Conservation (phyloP, 2,113 vertebrate genomes). For the Forbesichthys papilliferus region DNA sequence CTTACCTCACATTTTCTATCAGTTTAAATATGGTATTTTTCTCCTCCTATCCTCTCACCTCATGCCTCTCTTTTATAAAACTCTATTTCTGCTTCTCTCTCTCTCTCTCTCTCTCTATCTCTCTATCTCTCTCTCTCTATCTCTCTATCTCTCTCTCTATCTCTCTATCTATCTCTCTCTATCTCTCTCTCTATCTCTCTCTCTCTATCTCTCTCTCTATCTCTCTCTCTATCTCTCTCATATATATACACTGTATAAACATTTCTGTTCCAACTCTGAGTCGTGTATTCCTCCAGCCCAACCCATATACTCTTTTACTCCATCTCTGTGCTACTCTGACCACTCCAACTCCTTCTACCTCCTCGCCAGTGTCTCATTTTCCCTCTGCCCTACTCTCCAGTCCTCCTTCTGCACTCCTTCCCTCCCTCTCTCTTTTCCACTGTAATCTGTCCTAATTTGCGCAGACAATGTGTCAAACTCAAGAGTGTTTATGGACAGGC, state of each 20-base stretch:
- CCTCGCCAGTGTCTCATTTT: not conserved
- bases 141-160: slow-evolving; percentile 13
- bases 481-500: too few species aligned
- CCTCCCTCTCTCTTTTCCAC: not conserved
- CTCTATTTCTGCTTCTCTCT: not conserved
- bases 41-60: not conserved
- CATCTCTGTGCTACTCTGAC: not conserved
- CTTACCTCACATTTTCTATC: not conserved
- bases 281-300: slow-evolving; percentile 33
- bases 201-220: slow-evolving; percentile 13
- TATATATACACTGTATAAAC: not conserved
- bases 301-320: slow-evolving; percentile 34
- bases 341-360: not conserved
- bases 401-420: not conserved
- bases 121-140: slow-evolving; percentile 18
- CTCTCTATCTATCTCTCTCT: slow-evolving; percentile 16
- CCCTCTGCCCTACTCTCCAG: slow-evolving; percentile 1
- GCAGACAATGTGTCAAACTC: not conserved
- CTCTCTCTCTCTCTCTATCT: slow-evolving; percentile 3
- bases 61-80: not conserved
- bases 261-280: slow-evolving; percentile 3
- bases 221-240: slow-evolving; percentile 6
- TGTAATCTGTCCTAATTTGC: slow-evolving; percentile 9
- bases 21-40: not conserved
- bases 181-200: slow-evolving; percentile 26